A percentile compares a stretch with the other conserved stretches of the same genome.
phyloP scores from a whole-genome alignment of 2,797 vertebrate genomes.

The Geotrypetes seraphini region DNA sequence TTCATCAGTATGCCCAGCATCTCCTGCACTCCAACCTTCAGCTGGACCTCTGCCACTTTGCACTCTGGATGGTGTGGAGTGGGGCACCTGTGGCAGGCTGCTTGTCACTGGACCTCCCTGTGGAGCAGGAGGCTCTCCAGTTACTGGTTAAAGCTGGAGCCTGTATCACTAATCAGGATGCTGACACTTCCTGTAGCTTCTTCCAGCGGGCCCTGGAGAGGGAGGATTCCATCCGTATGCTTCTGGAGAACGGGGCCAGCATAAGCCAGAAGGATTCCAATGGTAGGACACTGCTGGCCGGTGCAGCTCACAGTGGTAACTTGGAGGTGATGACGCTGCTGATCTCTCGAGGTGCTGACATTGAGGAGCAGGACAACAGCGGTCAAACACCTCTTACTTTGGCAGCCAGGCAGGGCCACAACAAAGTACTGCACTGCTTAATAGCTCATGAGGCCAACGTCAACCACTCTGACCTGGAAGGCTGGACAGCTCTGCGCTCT shows the following conservation, averaged over 20 bases:
- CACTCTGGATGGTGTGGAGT: slow-evolving; percentile 67
- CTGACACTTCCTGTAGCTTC: slow-evolving; percentile 6
- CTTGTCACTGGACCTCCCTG: slow-evolving; percentile 16
- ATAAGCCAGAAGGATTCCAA: slow-evolving; percentile 45
- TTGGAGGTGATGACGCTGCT: slow-evolving; percentile 45
- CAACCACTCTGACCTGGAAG: slow-evolving; percentile 60
- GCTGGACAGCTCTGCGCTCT: slow-evolving; percentile 67
- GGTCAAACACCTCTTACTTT: slow-evolving; percentile 63
- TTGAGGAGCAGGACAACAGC: slow-evolving; percentile 49
- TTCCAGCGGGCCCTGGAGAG: slow-evolving; percentile 32
- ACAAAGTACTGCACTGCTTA: slow-evolving; percentile 48
- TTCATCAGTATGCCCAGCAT: slow-evolving; percentile 53
- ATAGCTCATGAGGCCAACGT: slow-evolving; percentile 30
- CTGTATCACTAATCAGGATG: not conserved
- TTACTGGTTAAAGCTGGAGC: slow-evolving; percentile 56
- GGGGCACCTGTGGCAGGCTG: slow-evolving; percentile 36
- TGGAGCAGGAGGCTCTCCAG: slow-evolving; percentile 53
- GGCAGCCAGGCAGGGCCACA: slow-evolving; percentile 58
- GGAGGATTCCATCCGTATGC: slow-evolving; percentile 40
- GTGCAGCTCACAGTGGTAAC: slow-evolving; percentile 52
- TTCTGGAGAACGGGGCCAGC: slow-evolving; percentile 46
- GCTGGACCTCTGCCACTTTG: slow-evolving; percentile 47
- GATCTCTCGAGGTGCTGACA: slow-evolving; percentile 47
- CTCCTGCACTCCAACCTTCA: slow-evolving; percentile 55
- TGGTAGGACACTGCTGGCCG: slow-evolving; percentile 51